Conservation (phyloP, 2,888 invertebrate genomes). For the Leptarthrus brevirostris region DNA sequence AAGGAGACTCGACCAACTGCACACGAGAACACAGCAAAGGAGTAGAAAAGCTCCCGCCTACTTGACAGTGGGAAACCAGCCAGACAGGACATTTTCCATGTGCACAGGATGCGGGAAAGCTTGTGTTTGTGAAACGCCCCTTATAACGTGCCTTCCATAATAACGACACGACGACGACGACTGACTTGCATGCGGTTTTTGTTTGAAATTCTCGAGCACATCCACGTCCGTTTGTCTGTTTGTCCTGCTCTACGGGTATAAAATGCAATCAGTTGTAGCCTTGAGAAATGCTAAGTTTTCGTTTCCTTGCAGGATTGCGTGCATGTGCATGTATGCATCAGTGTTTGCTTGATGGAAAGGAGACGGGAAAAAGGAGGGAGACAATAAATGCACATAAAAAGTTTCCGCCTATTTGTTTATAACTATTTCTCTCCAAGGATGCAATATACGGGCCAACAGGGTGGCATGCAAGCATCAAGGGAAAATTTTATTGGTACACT, state of each 20-base stretch:
- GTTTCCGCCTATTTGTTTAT: constrained; percentile 6
- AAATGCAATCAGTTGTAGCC: too few relatives aligned
- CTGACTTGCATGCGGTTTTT: not conserved
- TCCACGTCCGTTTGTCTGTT: too few relatives aligned
- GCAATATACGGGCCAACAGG: not conserved
- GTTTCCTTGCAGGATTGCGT: not conserved
- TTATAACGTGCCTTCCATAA: too few relatives aligned
- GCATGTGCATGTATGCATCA: not conserved
- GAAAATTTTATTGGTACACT: constrained; percentile 6
- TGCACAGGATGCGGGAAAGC: too few relatives aligned
- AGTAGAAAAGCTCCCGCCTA: not conserved
- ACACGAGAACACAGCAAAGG: not conserved
- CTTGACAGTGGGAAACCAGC: not conserved
- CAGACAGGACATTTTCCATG: not conserved
- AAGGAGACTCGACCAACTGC: constrained; percentile 14
- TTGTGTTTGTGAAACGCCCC: too few relatives aligned
- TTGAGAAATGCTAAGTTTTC: too few relatives aligned
- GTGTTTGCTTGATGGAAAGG: too few relatives aligned
- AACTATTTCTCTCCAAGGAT: constrained; percentile 2
- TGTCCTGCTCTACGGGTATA: too few relatives aligned
- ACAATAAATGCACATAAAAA: constrained; percentile 1
- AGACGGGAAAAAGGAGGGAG: too few relatives aligned
- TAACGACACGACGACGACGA: not conserved
- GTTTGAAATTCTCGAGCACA: not conserved
- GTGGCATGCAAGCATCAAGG: not conserved